phyloP scores from a whole-genome alignment of 53 echinoderm and acorn worm species.

The Zoroaster sp. region DNA sequence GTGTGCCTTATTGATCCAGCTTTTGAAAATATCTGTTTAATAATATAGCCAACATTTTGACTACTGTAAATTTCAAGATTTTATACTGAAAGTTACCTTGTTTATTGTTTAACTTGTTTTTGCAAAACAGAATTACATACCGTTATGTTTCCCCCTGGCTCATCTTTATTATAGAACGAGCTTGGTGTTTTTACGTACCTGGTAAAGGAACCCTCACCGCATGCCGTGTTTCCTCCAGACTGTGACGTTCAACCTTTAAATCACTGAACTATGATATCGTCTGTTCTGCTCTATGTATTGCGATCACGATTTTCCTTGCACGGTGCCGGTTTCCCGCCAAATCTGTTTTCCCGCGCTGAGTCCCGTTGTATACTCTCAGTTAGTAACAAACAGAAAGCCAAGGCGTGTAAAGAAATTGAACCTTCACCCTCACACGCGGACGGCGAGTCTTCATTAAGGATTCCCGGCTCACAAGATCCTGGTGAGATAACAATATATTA shows the following conservation, averaged over 20 bases:
- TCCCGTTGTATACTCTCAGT: background rate
- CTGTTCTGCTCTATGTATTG: background rate
- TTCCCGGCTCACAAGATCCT: background rate
- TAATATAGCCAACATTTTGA: too few species aligned
- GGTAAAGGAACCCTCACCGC: background rate
- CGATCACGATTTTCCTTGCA: background rate
- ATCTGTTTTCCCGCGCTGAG: background rate
- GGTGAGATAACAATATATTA: background rate
- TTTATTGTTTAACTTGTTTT: too few species aligned
- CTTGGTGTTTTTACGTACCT: constrained; percentile 1
- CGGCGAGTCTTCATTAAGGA: background rate
- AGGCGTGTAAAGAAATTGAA: background rate
- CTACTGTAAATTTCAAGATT: too few species aligned
- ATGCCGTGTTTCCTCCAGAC: background rate
- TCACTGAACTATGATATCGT: background rate
- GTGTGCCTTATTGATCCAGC: too few species aligned
- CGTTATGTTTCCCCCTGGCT: too few species aligned
- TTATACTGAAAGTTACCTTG: too few species aligned
- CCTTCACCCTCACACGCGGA: background rate
- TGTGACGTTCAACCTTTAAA: background rate
- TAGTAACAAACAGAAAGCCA: background rate
- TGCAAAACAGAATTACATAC: too few species aligned
- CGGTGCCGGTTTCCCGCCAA: background rate
- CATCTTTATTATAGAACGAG: too few species aligned
- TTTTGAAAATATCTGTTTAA: too few species aligned